Conservation (phyloP, 2,113 vertebrate species). For the Rissa tridactyla region DNA sequence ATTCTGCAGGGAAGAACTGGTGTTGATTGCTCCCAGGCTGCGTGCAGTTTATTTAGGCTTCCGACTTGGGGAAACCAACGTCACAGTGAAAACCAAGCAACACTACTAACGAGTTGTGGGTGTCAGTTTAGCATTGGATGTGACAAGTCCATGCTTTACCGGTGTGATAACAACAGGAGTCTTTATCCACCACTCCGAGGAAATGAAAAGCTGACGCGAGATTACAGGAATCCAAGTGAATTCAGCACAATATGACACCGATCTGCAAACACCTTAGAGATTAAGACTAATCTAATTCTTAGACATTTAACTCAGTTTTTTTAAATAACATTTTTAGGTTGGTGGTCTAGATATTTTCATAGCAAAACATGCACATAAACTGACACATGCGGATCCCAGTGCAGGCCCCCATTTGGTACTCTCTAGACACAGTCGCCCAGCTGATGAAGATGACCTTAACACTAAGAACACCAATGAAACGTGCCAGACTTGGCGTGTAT, state of each 20-base stretch:
- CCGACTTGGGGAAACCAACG: constrained; percentile 53
- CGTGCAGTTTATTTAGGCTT: constrained; percentile 50
- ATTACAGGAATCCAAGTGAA: constrained; percentile 29
- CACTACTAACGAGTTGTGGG: constrained; percentile 64
- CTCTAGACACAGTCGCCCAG: neutral
- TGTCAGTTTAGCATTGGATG: constrained; percentile 58
- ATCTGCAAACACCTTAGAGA: neutral
- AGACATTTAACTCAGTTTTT: neutral
- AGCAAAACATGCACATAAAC: neutral
- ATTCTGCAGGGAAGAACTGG: neutral
- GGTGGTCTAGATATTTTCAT: neutral
- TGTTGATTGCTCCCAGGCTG: constrained; percentile 11
- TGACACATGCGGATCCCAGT: neutral
- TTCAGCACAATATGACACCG: constrained; percentile 46
- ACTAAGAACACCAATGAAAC: neutral
- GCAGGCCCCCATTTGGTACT: neutral
- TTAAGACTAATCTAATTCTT: neutral
- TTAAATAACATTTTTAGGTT: neutral
- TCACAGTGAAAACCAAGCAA: constrained; percentile 65
- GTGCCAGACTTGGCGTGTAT: neutral
- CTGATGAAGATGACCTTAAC: neutral
- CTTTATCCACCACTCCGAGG: neutral
- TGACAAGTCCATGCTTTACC: constrained; percentile 57
- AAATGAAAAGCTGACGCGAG: constrained; percentile 2
- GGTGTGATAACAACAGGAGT: constrained; percentile 31